Evolutionary conservation across 2,797 vertebrate species (phyloP), one percentile per base, ranked within the genome.

Genomic region (Gephyroberyx darwinii): DNA sequence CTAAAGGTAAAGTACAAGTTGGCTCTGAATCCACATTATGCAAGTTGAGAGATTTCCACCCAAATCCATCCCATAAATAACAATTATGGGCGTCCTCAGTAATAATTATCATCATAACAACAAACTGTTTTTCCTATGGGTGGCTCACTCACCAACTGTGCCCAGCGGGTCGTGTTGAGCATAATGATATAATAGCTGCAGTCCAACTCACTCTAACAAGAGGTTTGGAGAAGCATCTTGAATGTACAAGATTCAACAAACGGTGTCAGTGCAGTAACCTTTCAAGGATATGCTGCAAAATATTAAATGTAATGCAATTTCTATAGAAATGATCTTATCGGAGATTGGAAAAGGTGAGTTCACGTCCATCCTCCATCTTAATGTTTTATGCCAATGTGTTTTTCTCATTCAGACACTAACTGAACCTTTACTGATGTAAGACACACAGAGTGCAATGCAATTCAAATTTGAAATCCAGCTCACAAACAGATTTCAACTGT

Each of bases 11-110:
- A 62, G 69, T 39, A 67, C 59, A 76, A 82, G 60, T 78, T 86
- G 80, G 79, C 76, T 73, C 31, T 0, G 37, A 75, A 54, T 67
- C 57, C 48, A 75, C 83, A 86, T 82, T 9, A 55, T 65, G 65
- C 41, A 57, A 78, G 77, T 68, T 16, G 19, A 54, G 74, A 84
- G 77, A 67, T 85, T 86, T 87, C 83, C 79, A 72, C 69, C 67
- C 71, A 75, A 75, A 83, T 82, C 78, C 60, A 70, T 56, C 47
- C 47, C 19, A 59, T 84, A 88, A 88, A 90, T 86, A 84, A 86
- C 63, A 71, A 82, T 80, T 72, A 67, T 55, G 61, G 50, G 63
- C 56, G 57, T 71, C 8, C 69, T 82, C 30, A 7, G 60, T 30
- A 3, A 62, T 74, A 65, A 81, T 82, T 79, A 78, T 75, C 68